Conservation (phyloP, 2,797 vertebrate genomes). For the Sphenopsis melanotis region DNA sequence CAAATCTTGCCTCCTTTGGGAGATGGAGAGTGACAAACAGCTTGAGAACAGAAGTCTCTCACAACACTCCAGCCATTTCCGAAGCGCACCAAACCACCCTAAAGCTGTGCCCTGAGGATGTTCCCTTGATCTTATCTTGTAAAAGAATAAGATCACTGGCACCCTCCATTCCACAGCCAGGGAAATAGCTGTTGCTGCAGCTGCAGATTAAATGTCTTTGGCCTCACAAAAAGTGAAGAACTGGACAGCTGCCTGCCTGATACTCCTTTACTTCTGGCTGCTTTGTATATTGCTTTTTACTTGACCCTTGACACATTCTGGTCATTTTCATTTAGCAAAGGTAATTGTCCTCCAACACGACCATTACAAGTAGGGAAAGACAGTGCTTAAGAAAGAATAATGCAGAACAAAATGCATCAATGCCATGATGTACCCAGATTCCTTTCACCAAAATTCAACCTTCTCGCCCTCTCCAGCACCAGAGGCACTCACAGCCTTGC, state of each 20-base stretch:
- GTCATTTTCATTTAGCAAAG: not conserved
- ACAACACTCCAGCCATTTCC: not conserved
- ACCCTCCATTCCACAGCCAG: not conserved
- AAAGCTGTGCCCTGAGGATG: not conserved
- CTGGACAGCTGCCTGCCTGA: not conserved
- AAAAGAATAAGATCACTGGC: not conserved
- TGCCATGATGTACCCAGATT: not conserved
- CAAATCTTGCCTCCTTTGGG: not conserved
- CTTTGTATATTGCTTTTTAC: slow-evolving; percentile 25
- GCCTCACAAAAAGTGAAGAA: not conserved
- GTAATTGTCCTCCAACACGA: slow-evolving; percentile 22
- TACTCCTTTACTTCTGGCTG: not conserved
- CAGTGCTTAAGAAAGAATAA: not conserved
- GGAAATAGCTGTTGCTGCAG: not conserved
- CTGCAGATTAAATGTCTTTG: not conserved
- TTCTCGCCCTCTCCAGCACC: not conserved
- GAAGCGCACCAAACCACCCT: not conserved
- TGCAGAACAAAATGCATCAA: not conserved
- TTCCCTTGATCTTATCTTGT: not conserved
- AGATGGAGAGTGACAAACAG: not conserved
- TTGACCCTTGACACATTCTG: not conserved
- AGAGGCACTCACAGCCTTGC: not conserved
- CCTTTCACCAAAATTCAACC: not conserved
- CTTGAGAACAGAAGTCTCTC: not conserved
- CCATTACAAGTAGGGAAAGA: not conserved